Conservation (phyloP, 2,797 vertebrate species). For the Nothura maculosa region DNA sequence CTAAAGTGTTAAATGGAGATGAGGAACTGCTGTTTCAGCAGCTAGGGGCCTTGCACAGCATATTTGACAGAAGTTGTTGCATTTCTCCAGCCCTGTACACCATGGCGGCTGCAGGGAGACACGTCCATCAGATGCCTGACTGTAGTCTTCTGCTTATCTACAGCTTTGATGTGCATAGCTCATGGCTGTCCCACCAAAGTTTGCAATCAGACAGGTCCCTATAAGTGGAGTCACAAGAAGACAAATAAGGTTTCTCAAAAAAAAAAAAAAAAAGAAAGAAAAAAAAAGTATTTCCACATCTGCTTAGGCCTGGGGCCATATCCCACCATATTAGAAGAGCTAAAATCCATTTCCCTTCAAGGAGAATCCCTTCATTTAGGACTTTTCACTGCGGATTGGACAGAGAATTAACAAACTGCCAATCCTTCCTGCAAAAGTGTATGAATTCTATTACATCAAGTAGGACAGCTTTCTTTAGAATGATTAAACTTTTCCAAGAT, state of each 20-base stretch:
- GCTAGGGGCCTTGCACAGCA: background rate
- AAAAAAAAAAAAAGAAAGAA: no score
- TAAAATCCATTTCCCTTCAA: slow-evolving; percentile 28
- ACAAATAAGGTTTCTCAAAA: background rate
- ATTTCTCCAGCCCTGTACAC: background rate
- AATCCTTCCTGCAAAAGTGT: background rate
- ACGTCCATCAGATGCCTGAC: background rate
- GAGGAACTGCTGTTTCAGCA: slow-evolving; percentile 14
- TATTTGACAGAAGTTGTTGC: background rate
- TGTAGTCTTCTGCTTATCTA: background rate
- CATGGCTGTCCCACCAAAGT: background rate
- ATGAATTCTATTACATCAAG: background rate
- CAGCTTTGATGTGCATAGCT: background rate
- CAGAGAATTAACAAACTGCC: slow-evolving; percentile 28
- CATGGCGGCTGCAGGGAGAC: background rate
- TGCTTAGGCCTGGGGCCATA: slow-evolving; percentile 17
- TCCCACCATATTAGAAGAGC: background rate
- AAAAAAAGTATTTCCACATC: slow-evolving; percentile 21
- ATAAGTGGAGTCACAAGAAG: background rate
- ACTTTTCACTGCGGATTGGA: slow-evolving; percentile 18
- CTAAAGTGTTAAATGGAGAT: background rate
- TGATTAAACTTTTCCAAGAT: slow-evolving; percentile 48
- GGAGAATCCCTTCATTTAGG: background rate
- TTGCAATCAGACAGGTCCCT: background rate
- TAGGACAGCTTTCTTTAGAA: background rate